These are phyloP conservation scores for Andrena hattorfiana DNA, from an alignment of 2,888 invertebrate species.

Conservation along the genomic window DNA sequence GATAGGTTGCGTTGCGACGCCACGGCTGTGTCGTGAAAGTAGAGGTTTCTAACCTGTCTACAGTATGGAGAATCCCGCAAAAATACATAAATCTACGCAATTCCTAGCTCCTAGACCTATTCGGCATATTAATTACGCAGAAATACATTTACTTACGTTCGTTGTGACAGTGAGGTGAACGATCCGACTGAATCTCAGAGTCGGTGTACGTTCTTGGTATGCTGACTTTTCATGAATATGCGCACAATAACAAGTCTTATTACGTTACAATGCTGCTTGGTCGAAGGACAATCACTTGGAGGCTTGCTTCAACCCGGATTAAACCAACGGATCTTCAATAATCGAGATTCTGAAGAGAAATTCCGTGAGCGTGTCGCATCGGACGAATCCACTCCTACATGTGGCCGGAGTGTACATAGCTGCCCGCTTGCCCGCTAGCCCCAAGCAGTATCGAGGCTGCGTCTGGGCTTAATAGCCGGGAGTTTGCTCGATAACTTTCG, in stretches of 20 bases:
- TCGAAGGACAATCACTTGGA: background rate
- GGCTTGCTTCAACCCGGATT: background rate
- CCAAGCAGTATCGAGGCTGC: conserved; percentile 5
- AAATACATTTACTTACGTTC: conserved; percentile 27
- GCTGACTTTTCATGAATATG: conserved; percentile 22
- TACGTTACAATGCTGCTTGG: background rate
- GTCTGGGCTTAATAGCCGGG: conserved; percentile 1
- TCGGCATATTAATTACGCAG: background rate
- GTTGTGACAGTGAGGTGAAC: background rate
- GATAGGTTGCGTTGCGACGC: background rate
- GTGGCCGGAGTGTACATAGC: conserved; percentile 6
- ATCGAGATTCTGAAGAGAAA: background rate
- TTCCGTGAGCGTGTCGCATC: conserved; percentile 18
- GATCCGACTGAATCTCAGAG: background rate
- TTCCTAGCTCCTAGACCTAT: background rate
- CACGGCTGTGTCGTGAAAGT: background rate
- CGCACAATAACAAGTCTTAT: conserved; percentile 33
- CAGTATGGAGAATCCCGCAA: background rate
- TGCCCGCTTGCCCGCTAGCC: conserved; percentile 7
- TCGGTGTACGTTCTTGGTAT: background rate
- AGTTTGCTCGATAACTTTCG: background rate
- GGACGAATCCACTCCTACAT: conserved; percentile 39
- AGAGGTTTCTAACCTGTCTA: conserved; percentile 21
- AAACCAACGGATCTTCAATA: background rate
- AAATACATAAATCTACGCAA: background rate